Evolutionary conservation across 2,113 vertebrate species (phyloP).

Genomic region (Prochilodus magdalenae): DNA sequence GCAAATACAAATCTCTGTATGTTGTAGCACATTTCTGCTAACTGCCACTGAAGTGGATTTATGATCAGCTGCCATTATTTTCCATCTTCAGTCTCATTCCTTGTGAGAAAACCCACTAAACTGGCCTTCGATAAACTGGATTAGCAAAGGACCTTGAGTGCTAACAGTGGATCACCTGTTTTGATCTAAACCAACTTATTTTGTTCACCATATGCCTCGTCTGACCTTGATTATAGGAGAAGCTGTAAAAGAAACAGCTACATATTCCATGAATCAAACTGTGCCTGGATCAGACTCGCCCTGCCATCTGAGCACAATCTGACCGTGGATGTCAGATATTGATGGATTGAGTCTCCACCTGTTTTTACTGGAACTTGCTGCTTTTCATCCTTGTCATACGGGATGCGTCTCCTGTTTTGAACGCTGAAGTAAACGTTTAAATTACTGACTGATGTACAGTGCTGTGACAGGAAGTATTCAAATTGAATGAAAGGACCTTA

Average conservation of each 20-base stretch:
- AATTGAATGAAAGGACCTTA: conserved; percentile 29
- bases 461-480: conserved; percentile 33
- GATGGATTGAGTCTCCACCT: conserved; percentile 20
- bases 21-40: background rate
- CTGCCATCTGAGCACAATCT: conserved; percentile 13
- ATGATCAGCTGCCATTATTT: background rate
- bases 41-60: background rate
- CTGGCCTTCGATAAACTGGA: background rate
- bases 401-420: background rate
- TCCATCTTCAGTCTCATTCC: conserved; percentile 17
- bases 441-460: conserved; percentile 7
- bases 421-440: conserved; percentile 10
- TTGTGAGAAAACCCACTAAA: background rate
- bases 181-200: background rate
- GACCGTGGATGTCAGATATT: conserved; percentile 31
- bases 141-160: background rate
- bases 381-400: conserved; percentile 1
- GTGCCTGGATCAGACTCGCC: conserved; percentile 8
- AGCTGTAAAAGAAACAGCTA: background rate
- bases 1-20: background rate
- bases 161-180: too few species aligned
- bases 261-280: background rate
- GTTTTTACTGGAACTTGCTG: conserved; percentile 33
- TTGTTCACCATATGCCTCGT: background rate
- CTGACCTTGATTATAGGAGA: background rate